phyloP scores from a whole-genome alignment of 2,888 invertebrate genomes.

The Isoperla grammatica region DNA sequence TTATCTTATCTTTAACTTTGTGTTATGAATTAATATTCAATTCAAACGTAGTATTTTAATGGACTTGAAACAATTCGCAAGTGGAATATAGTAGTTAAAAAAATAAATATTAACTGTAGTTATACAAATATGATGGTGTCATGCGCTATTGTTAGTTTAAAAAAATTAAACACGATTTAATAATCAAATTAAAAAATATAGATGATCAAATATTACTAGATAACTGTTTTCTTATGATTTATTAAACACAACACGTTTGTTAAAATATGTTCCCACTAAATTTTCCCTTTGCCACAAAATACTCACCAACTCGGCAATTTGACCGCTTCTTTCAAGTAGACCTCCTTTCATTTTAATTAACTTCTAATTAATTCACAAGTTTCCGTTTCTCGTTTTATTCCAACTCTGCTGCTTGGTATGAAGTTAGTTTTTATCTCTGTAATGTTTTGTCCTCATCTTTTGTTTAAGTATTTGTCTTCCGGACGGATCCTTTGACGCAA shows the following conservation, averaged over 20 bases:
- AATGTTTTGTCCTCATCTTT: slow-evolving; percentile 18
- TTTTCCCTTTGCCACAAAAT: background rate
- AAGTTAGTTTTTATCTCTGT: slow-evolving; percentile 14
- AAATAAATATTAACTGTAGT: too few relatives aligned
- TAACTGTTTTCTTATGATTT: too few relatives aligned
- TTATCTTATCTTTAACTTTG: too few relatives aligned
- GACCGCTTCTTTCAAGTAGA: slow-evolving; percentile 11
- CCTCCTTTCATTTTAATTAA: slow-evolving; percentile 12
- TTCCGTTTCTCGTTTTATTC: slow-evolving; percentile 18
- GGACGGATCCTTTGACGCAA: slow-evolving; percentile 11
- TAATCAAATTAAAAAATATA: too few relatives aligned
- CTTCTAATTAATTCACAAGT: slow-evolving; percentile 19
- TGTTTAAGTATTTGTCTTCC: slow-evolving; percentile 19
- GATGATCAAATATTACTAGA: too few relatives aligned
- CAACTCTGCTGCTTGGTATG: slow-evolving; percentile 7
- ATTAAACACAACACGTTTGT: background rate
- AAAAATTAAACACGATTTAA: too few relatives aligned
- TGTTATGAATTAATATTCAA: too few relatives aligned
- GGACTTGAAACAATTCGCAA: too few relatives aligned
- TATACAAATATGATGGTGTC: too few relatives aligned
- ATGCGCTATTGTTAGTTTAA: too few relatives aligned
- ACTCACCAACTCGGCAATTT: background rate
- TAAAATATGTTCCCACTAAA: background rate
- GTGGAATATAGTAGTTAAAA: too few relatives aligned
- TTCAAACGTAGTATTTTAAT: too few relatives aligned